Evolutionary conservation across 2,113 vertebrate genomes (phyloP).

Genomic region (Mellivora capensis): DNA sequence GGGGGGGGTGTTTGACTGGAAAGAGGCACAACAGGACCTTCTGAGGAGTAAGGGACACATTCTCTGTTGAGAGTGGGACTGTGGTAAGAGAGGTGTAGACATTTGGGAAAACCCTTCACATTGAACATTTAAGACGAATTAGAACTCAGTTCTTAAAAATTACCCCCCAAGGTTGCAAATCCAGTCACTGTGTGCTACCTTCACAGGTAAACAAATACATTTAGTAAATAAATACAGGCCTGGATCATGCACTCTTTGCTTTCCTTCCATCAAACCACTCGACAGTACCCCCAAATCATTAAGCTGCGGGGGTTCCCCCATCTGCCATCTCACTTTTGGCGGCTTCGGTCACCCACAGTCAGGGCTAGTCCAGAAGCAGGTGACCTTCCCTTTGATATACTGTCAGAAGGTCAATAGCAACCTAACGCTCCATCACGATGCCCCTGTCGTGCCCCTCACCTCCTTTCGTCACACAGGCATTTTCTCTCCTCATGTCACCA

Average conservation of each 20-base stretch:
- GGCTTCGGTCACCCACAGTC: not conserved
- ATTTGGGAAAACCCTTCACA: not conserved
- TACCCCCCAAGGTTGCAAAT: not conserved
- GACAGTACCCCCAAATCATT: not conserved
- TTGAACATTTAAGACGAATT: not conserved
- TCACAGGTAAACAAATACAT: not conserved
- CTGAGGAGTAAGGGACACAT: not conserved
- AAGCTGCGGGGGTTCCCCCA: not conserved
- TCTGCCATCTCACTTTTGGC: not conserved
- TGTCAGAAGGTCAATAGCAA: not conserved
- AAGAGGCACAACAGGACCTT: not conserved
- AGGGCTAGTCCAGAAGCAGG: not conserved
- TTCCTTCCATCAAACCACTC: not conserved
- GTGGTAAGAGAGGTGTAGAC: not conserved
- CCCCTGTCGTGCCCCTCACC: accelerated
- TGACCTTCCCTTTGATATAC: not conserved
- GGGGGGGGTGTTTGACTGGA: too few species aligned
- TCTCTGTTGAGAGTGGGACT: not conserved
- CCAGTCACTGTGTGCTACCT: not conserved
- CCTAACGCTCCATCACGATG: too few species aligned
- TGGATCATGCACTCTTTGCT: not conserved
- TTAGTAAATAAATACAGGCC: not conserved
- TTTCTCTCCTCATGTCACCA: not conserved
- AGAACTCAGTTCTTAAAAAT: not conserved
- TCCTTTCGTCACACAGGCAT: not conserved